Evolutionary conservation across 2,113 vertebrate species (phyloP), one percentile per base, ranked within the genome.

Genomic region (Scartelaos histophorus): DNA sequence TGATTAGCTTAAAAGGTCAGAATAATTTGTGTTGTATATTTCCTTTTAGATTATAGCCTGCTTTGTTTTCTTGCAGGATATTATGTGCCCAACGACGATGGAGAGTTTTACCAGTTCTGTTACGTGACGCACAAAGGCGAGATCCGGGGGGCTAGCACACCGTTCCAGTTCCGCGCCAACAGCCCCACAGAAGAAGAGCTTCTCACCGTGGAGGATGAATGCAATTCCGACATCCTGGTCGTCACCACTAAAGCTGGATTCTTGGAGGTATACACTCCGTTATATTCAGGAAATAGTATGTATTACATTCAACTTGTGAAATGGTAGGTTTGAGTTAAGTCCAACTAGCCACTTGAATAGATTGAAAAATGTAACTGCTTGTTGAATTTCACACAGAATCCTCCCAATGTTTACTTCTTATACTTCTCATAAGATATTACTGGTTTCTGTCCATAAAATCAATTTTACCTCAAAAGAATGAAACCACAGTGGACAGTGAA

Each of bases 21-120:
- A 68, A 43, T 56, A 25, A 19, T 66, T 70, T 65, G 15, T 21
- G 22, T 49, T 34, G 29, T 60, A 43, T 53, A 12, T 71, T 21
- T 22, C 46, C 24, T 45, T 61, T 12, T 45, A n/a, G 17, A n/a
- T n/a, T 67, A 57, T 61, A 6, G 64, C 38, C 74, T 38, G 70
- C n/a, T 71, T 29, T 13, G 29, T 35, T 0, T 76, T 47, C 76
- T 45, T 60, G 3, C 85, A 99, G 98, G 97, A 21, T 99, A 99
- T 82, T 99, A 99, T 47, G 95, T 99, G 69, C 97, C 98, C 84
- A 98, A 97, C 72, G 97, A 99, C 38, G 98, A 99, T 46, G 95
- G 96, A 5, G 98, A 99, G 83, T 99, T 99, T 94, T 99, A 99
- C 87, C 98, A 99, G 92, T 99, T 99, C 88, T 99, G 98, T 85